Base-by-base conservation (phyloP, 2,888 invertebrate genomes). In the Hemaris fuciformis region DNA sequence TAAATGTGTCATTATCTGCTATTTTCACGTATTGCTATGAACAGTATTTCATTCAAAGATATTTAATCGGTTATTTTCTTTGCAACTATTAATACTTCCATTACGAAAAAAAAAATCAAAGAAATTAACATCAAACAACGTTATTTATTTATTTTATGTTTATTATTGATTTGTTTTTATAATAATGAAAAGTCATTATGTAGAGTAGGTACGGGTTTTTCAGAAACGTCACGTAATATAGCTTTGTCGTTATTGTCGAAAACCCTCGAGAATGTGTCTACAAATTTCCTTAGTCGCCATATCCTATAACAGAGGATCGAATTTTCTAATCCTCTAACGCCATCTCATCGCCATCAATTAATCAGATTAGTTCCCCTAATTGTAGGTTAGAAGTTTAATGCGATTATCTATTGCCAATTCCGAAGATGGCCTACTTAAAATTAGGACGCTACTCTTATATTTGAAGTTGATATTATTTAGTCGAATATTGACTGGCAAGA, bases 281-380 rank as follows among this genome's bases (percentile, higher is more conserved):
- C 22, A 22, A 7, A 23, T 45, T 45, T 46, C 3, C 45, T 45
- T 4, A 13, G 1, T 46, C 31, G 10, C 18, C 53, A 53, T 10
- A 31, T 31, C 53, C 53, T 31, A 53, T 53, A 31, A 53, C 31
- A 18, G 8, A 27, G 10, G 53, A 53, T 53, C 18, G 25, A 31
- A n/a, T 53, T 45, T 53, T 18, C 53, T 53, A 53, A 53, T 53
- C 53, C 53, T 27, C 18, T 10, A 31, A 25, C 53, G 53, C 53
- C 18, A 53, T 31, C 31, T 27, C 48, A 31, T 53, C 31, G 48
- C 27, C 27, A 53, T 53, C 31, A 53, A 53, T 53, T 31, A 53
- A 53, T 53, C 53, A 18, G 18, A 53, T 31, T 53, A 53, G 27
- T 15, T 10, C 38, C 53, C 53, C 31, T 53, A 53, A 53, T 53